Conservation (phyloP, 2,888 invertebrate genomes). For the Bibio marci region DNA sequence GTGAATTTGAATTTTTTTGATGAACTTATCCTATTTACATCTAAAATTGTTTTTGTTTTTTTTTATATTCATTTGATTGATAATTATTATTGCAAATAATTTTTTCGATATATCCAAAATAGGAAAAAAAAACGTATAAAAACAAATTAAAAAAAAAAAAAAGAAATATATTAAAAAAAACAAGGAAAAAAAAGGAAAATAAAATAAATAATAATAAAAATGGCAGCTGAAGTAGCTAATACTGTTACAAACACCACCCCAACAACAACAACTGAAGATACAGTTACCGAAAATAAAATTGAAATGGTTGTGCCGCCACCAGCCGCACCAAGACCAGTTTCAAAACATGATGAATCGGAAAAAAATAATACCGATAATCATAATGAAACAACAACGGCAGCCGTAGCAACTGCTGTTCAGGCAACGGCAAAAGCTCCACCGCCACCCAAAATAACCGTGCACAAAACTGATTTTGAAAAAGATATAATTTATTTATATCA, state of each 20-base stretch:
- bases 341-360: background rate
- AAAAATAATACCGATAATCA: slow-evolving; percentile 3
- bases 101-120: no score
- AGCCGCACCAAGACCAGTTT: slow-evolving; percentile 25
- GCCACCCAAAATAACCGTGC: slow-evolving; percentile 61
- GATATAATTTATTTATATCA: slow-evolving; percentile 89
- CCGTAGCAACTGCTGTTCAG: slow-evolving; percentile 22
- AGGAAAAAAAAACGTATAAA: background rate
- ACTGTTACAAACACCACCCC: slow-evolving; percentile 15
- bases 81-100: no score
- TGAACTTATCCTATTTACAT: background rate
- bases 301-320: slow-evolving; percentile 11
- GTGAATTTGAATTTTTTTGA: background rate
- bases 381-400: no score
- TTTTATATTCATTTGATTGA: no score
- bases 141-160: background rate
- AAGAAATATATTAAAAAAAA: no score
- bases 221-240: slow-evolving; percentile 64
- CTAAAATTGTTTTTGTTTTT: background rate
- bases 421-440: slow-evolving; percentile 30
- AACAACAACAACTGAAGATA: slow-evolving; percentile 28
- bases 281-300: slow-evolving; percentile 20
- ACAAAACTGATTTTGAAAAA: slow-evolving; percentile 77
- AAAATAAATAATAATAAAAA: slow-evolving; percentile 25
- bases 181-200: slow-evolving; percentile 1